Percentiles rank a stretch among this genome's conserved stretches.
Evolutionary conservation across 2,113 vertebrate genomes (phyloP).

Genomic region (Aegotheles bennettii): DNA sequence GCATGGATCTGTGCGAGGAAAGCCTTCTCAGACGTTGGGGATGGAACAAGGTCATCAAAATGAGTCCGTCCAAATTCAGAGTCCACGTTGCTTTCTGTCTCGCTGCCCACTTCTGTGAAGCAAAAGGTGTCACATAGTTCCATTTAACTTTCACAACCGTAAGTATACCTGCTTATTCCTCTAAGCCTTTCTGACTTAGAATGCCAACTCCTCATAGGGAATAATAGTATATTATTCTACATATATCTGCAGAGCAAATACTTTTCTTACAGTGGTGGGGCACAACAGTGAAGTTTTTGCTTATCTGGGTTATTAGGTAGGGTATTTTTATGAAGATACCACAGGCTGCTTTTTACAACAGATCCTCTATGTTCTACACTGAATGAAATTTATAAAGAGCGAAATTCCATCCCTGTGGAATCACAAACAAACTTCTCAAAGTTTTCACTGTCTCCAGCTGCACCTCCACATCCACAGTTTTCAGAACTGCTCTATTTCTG

Average conservation of each 20-base stretch:
- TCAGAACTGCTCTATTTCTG: neutral
- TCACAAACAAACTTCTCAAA: neutral
- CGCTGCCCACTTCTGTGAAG: slow-evolving; percentile 86
- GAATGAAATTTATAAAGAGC: neutral
- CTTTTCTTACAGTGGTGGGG: neutral
- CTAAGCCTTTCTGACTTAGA: neutral
- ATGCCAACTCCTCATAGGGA: neutral
- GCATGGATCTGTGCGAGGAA: slow-evolving; percentile 83
- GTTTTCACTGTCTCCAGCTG: neutral
- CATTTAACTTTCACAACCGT: neutral
- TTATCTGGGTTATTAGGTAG: neutral
- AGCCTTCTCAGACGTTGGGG: slow-evolving; percentile 84
- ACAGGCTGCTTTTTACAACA: neutral
- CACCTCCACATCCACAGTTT: neutral
- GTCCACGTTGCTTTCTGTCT: slow-evolving; percentile 87
- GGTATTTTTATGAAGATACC: neutral
- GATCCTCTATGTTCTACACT: neutral
- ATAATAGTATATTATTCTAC: neutral
- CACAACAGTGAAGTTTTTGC: neutral
- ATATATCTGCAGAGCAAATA: neutral
- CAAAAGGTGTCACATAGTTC: neutral
- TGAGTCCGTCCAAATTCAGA: slow-evolving; percentile 86
- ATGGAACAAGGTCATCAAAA: slow-evolving; percentile 82
- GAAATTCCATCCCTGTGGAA: neutral
- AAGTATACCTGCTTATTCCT: neutral